phyloP scores from a whole-genome alignment of 2,888 invertebrate genomes.

The Pachycephus smyrnensis region DNA sequence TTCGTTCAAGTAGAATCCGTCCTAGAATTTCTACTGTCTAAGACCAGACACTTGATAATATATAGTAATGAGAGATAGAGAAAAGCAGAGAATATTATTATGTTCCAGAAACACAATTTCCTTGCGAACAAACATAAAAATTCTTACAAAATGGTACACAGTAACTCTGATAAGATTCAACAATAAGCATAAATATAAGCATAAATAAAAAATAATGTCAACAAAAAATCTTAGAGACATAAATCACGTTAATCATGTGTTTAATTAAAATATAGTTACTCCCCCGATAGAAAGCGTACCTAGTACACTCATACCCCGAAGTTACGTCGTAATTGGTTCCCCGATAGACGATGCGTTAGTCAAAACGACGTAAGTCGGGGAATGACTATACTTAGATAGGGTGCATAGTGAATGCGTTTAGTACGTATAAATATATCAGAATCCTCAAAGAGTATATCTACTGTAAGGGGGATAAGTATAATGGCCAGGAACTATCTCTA shows the following conservation, averaged over 20 bases:
- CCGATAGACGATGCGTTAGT: too few relatives aligned
- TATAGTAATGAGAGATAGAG: background rate
- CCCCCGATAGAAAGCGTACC: background rate
- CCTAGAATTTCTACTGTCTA: background rate
- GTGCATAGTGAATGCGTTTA: too few relatives aligned
- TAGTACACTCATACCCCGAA: background rate
- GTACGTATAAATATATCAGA: background rate
- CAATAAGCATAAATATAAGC: background rate
- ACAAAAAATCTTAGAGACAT: background rate
- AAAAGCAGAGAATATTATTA: background rate
- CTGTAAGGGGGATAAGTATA: background rate
- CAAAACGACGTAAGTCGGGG: too few relatives aligned
- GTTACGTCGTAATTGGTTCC: too few relatives aligned
- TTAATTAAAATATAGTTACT: background rate
- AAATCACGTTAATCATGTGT: background rate
- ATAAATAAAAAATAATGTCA: background rate
- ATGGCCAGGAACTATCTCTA: background rate
- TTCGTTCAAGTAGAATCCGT: background rate
- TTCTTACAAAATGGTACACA: background rate
- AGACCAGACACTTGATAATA: background rate
- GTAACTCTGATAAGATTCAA: background rate
- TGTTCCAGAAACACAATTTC: background rate
- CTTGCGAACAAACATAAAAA: background rate
- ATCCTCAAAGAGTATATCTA: background rate
- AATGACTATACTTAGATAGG: too few relatives aligned